Evolutionary conservation across 2,113 vertebrate species (phyloP).

Genomic region (Melanotaenia duboulayi): DNA sequence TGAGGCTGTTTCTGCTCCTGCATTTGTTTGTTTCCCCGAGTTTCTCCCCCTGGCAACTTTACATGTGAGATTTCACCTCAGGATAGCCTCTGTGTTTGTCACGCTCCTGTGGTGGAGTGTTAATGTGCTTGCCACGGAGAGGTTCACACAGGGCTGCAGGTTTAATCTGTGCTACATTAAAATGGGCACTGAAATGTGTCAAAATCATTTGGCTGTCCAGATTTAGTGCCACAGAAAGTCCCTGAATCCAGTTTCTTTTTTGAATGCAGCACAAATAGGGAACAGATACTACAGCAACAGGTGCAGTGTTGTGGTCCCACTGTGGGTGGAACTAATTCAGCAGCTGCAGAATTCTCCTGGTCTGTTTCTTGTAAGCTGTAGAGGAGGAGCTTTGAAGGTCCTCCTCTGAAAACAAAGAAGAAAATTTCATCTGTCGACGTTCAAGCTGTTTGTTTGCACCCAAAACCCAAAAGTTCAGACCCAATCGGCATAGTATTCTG

Average conservation of each 20-base stretch:
- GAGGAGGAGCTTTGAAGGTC: neutral
- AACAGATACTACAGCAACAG: neutral
- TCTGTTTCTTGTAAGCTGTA: slow-evolving; percentile 13
- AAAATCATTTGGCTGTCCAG: neutral
- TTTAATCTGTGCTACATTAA: slow-evolving; percentile 6
- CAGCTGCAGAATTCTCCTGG: slow-evolving; percentile 20
- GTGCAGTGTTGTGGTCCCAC: neutral
- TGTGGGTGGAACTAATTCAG: slow-evolving; percentile 21
- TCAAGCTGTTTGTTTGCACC: neutral
- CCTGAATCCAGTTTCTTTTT: neutral
- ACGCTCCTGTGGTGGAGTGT: slow-evolving; percentile 3
- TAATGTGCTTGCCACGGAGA: neutral
- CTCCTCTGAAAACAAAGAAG: neutral
- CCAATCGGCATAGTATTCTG: neutral
- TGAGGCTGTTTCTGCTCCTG: slow-evolving; percentile 17
- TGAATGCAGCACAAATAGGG: neutral
- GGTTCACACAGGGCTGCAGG: neutral
- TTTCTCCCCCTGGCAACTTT: slow-evolving; percentile 2
- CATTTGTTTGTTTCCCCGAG: slow-evolving; percentile 23
- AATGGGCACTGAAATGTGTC: slow-evolving; percentile 13
- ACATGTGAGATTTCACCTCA: slow-evolving; percentile 50
- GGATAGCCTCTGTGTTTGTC: slow-evolving; percentile 32
- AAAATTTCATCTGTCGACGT: neutral
- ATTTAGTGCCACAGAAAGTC: neutral
- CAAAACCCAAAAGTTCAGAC: neutral